A percentile compares a stretch with the other conserved stretches of the same genome.
These are phyloP conservation scores for Glossosoma conforme DNA, from an alignment of 1,140 invertebrate genomes.

Conservation along the genomic window DNA sequence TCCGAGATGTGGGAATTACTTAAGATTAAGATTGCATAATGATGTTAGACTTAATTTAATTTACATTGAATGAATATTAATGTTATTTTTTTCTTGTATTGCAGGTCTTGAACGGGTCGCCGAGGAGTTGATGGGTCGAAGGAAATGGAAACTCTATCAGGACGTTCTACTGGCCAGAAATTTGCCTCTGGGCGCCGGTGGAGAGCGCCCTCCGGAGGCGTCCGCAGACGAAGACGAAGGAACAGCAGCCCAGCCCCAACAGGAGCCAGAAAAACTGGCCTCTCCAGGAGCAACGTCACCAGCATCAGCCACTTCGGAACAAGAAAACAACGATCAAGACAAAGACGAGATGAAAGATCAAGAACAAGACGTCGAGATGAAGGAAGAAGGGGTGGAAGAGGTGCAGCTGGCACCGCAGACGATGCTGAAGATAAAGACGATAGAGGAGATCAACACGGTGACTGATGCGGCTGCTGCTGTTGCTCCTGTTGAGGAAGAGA, in stretches of 20 bases:
- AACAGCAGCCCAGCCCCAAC: constrained; percentile 34
- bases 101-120: constrained; percentile 91
- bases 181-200: constrained; percentile 48
- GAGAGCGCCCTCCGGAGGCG: constrained; percentile 32
- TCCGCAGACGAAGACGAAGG: constrained; percentile 10
- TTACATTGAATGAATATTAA: constrained; percentile 1
- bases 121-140: constrained; percentile 91
- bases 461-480: constrained; percentile 25
- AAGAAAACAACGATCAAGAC: constrained; percentile 7
- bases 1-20: too few species aligned
- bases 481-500: constrained; percentile 29
- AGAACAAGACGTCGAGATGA: constrained; percentile 12
- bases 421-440: constrained; percentile 45
- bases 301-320: constrained; percentile 28
- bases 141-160: constrained; percentile 89
- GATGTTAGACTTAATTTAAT: background rate
- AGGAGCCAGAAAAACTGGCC: constrained; percentile 15
- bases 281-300: constrained; percentile 14
- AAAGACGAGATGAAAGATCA: constrained; percentile 8
- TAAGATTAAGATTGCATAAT: too few species aligned
- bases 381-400: constrained; percentile 32
- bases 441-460: constrained; percentile 44
- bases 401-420: constrained; percentile 14
- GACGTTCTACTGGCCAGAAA: constrained; percentile 65
- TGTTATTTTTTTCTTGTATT: constrained; percentile 38